These are phyloP conservation scores for Halcyon malimbica DNA, from an alignment of 2,113 vertebrate species.

Conservation along the genomic window DNA sequence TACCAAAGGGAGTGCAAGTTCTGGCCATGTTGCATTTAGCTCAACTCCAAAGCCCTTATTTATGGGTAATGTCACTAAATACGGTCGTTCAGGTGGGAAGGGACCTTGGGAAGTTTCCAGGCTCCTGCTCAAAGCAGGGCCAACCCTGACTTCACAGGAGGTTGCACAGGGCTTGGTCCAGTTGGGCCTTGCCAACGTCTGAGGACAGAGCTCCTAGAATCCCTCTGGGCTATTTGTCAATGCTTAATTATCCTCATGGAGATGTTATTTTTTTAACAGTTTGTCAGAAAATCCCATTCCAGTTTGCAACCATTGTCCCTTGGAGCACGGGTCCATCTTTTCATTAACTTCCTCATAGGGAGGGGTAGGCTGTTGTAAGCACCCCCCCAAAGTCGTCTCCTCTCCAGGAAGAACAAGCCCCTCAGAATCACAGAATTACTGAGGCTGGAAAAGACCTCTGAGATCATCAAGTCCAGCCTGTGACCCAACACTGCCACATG, in stretches of 20 bases:
- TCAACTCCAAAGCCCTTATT: neutral
- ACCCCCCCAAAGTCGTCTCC: neutral
- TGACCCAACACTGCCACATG: too few relatives aligned
- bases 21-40: fast-evolving
- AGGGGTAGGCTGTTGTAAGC: neutral
- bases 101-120: neutral
- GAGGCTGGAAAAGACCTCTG: too few relatives aligned
- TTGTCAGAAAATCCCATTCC: neutral
- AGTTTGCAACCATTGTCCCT: neutral
- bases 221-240: neutral
- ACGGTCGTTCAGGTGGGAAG: neutral
- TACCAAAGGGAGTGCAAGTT: neutral
- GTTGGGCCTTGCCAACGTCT: neutral
- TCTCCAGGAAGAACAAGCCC: neutral
- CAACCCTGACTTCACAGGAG: neutral
- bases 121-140: neutral
- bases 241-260: neutral
- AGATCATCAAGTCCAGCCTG: too few relatives aligned
- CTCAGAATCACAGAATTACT: too few relatives aligned
- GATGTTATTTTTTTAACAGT: neutral
- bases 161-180: neutral
- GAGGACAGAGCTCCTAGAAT: neutral
- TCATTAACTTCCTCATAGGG: neutral
- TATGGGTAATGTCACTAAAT: neutral
- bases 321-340: neutral